These are phyloP conservation scores for Manis javanica DNA, from an alignment of 2,797 vertebrate genomes.

Conservation along the genomic window DNA sequence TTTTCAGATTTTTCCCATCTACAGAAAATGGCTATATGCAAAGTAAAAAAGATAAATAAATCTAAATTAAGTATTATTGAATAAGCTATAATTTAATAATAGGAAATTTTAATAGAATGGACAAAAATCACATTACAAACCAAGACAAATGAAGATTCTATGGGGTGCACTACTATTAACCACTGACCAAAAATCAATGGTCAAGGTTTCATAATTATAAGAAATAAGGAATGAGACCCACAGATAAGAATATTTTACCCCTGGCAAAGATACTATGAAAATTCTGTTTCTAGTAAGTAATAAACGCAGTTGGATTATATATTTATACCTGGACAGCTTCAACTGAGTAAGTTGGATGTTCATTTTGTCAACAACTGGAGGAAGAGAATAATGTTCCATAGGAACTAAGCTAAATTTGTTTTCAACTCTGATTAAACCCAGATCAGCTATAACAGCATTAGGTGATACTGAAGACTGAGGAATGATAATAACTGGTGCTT, in stretches of 20 bases:
- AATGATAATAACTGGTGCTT: slow-evolving; percentile 89
- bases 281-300: neutral
- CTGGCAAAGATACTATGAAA: neutral
- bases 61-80: neutral
- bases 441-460: slow-evolving; percentile 88
- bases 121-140: slow-evolving; percentile 13
- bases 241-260: neutral
- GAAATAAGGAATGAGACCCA: slow-evolving; percentile 16
- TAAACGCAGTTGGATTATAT: neutral
- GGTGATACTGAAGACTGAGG: slow-evolving; percentile 87
- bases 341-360: slow-evolving; percentile 92
- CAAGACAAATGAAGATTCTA: slow-evolving; percentile 35
- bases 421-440: slow-evolving; percentile 89
- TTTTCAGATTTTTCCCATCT: neutral
- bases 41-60: neutral
- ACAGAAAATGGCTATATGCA: neutral
- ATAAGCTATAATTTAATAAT: slow-evolving; percentile 5
- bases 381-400: slow-evolving; percentile 87
- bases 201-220: slow-evolving; percentile 15
- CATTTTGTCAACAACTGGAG: slow-evolving; percentile 94
- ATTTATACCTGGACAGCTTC: slow-evolving; percentile 93
- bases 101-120: neutral
- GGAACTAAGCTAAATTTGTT: slow-evolving; percentile 90
- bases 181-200: neutral
- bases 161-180: neutral